phyloP scores from a whole-genome alignment of 2,113 vertebrate species.

The Vireo altiloquus region DNA sequence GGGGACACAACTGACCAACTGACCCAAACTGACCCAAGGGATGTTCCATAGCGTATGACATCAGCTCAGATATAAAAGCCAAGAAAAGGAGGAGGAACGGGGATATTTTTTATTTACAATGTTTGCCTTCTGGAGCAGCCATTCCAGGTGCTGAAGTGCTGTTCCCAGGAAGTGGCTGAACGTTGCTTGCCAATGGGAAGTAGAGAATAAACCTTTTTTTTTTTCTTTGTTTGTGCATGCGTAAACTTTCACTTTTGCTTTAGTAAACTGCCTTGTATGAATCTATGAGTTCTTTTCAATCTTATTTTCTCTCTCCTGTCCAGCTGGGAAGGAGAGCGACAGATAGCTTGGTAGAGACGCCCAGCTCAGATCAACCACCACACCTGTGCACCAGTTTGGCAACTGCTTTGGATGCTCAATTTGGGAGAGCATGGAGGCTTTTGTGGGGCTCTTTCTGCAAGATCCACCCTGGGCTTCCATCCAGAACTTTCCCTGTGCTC shows the following conservation, averaged over 20 bases:
- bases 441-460: neutral
- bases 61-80: neutral
- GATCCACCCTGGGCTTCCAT: neutral
- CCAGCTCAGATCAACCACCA: neutral
- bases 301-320: neutral
- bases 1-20: neutral
- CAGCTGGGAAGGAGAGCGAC: neutral
- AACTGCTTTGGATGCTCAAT: accelerated
- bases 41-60: neutral
- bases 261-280: neutral
- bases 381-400: neutral
- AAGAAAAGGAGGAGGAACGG: neutral
- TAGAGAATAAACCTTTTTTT: neutral
- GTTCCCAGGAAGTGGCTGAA: neutral
- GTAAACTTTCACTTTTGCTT: neutral
- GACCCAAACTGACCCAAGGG: neutral
- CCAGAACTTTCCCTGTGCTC: neutral
- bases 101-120: neutral
- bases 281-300: neutral
- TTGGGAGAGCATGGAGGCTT: neutral
- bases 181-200: accelerated
- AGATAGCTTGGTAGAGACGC: neutral
- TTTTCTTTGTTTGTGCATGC: neutral
- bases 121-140: neutral
- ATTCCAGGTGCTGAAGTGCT: neutral